Evolutionary conservation across 2,888 invertebrate genomes (phyloP), one percentile per base, ranked within the genome.

Genomic region (Calliopum simillimum): DNA sequence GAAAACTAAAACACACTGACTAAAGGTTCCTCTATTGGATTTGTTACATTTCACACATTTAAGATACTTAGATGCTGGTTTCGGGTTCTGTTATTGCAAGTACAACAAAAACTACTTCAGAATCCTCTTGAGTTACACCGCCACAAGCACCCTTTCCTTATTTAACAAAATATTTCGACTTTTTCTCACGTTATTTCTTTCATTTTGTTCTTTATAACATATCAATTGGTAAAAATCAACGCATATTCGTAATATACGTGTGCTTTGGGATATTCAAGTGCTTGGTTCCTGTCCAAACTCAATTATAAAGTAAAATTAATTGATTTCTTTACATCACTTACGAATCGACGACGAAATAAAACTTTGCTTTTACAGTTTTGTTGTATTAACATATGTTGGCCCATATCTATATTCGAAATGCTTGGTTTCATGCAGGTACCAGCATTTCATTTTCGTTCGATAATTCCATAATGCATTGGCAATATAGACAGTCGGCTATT

Each of bases 241-340:
- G 53, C 13, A 23, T 33, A 33, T 8, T 33, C 8, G 33, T 8
- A 33, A 33, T 33, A 33, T 33, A 33, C 8, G 0, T 8, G 2
- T 33, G 6, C 33, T 8, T 33, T 21, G 2, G 23, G 23, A 23
- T 53, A 19, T 53, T 53, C 53, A 19, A 53, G 53, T 23, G 53
- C 23, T 53, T 53, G 21, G 23, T 53, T 53, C 53, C 53, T 53
- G 53, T 53, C 53, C 23, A 53, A 53, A 53, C 23, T 53, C 73
- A 79, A 76, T 79, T 79, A 76, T 75, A 78, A 80, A 79, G 74
- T 80, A 76, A 80, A 80, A 78, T 79, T 79, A 79, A 79, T 79
- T 79, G 81, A 79, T 79, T 79, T 72, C 80, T 72, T 75, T 77
- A 78, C 19, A 23, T 23, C 19, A 23, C 6, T 12, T 23, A 19